Base-by-base conservation (phyloP, 2,797 vertebrate species). In the Pogoniulus pusillus region DNA sequence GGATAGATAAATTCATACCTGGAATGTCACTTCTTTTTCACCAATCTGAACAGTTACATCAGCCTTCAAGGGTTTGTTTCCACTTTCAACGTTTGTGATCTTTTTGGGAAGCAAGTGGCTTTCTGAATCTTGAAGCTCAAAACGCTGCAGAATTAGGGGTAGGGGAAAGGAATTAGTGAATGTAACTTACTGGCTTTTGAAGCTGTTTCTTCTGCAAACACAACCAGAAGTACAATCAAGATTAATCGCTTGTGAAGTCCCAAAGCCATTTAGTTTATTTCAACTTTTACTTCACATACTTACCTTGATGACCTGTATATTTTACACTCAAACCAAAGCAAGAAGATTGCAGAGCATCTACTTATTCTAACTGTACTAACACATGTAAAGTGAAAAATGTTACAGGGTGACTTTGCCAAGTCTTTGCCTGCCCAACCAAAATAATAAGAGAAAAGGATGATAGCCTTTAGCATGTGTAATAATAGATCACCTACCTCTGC, bases 61-160 rank as follows among this genome's bases (percentile, higher is more conserved):
- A 62, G 98, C 99, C 14, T 91, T 95, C 57, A 96, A 95, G n/a
- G 58, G 41, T 30, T 92, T 94, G 22, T 66, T 64, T 66, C 95
- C 97, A 34, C 53, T 90, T 78, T 98, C 97, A 75, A 99, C 97
- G 53, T 92, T 97, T 37, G 95, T 32, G 77, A 99, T 93, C 79
- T 92, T 94, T 57, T 90, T 91, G 30, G 97, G 97, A 77, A 97
- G 62, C 8, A 93, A n/a, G 64, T 96, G 96, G 15, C 51, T 96
- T 76, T 64, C 93, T 34, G 97, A 95, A 85, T 98, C 98, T 51
- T 97, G 68, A 75, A 99, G 98, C 93, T 99, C 98, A 97, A 99
- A 99, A 68, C 98, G 98, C 99, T 99, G 85, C 14, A 91, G 91
- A 90, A 95, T 89, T 35, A 81, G 51, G 10, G 34, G 6, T 32